These are phyloP conservation scores for Patiria pectinifera DNA, from an alignment of 53 echinoderm and acorn worm genomes.

Conservation along the genomic window DNA sequence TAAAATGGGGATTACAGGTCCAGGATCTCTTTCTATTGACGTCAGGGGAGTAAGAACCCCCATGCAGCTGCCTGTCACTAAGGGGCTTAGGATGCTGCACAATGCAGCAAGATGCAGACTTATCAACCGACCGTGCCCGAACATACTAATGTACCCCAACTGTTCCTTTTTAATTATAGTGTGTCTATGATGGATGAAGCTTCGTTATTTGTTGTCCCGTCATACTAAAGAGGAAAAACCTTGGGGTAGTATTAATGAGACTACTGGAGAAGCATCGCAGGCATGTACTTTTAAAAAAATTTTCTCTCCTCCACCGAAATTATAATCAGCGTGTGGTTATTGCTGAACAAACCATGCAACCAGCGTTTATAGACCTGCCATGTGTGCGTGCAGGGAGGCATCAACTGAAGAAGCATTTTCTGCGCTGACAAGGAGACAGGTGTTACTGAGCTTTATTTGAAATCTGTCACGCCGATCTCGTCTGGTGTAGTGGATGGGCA, in stretches of 20 bases:
- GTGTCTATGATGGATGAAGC: neutral
- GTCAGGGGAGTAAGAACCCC: neutral
- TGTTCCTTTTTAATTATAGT: neutral
- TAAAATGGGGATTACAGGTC: neutral
- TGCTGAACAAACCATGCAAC: no score
- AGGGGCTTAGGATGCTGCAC: neutral
- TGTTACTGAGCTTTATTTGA: constrained; percentile 10
- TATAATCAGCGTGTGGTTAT: no score
- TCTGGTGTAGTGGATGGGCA: neutral
- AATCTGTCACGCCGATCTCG: constrained; percentile 8
- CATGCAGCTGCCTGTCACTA: neutral
- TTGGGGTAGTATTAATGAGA: no score
- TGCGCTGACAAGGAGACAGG: constrained; percentile 14
- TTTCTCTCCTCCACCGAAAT: no score
- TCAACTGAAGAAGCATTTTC: neutral
- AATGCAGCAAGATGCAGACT: neutral
- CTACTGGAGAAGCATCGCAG: neutral
- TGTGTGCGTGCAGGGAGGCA: neutral
- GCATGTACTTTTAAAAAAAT: neutral
- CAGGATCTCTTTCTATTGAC: neutral
- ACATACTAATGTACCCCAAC: constrained; percentile 6
- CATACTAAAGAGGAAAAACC: no score
- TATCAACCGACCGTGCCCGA: neutral
- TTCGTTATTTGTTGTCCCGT: neutral
- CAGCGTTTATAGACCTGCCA: neutral